A percentile compares a stretch with the other conserved stretches of the same genome.
Conservation (phyloP, 2,797 vertebrate genomes). For the Sebastes trivittatus region DNA sequence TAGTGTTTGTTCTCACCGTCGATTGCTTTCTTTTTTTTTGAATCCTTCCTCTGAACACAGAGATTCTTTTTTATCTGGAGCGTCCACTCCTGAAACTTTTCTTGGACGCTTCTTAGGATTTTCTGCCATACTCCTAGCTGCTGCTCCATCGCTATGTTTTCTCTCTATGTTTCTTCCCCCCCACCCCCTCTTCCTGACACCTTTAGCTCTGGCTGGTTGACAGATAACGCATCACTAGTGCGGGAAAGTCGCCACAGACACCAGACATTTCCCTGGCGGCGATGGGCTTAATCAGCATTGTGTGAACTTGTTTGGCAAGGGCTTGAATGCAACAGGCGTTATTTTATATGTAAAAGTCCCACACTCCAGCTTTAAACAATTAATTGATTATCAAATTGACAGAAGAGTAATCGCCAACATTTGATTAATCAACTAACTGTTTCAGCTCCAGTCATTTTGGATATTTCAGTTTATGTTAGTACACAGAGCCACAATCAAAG, state of each 20-base stretch:
- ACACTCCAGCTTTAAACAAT: neutral
- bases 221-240: neutral
- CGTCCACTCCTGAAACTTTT: neutral
- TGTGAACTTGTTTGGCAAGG: neutral
- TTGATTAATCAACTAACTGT: neutral
- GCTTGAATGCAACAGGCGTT: neutral
- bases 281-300: neutral
- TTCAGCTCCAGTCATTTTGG: neutral
- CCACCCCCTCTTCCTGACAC: fast-evolving
- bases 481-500: neutral
- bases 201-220: neutral
- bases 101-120: neutral
- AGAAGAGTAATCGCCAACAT: neutral
- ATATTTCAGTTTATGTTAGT: neutral
- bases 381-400: neutral
- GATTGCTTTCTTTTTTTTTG: neutral
- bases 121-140: neutral
- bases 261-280: neutral
- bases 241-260: neutral
- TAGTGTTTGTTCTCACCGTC: neutral
- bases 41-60: neutral
- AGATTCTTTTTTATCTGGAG: neutral
- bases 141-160: neutral
- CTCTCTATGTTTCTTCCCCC: neutral
- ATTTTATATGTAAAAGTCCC: too few relatives aligned